Conservation (phyloP, 2,797 vertebrate genomes). For the Phrynocephalus vlangalii region DNA sequence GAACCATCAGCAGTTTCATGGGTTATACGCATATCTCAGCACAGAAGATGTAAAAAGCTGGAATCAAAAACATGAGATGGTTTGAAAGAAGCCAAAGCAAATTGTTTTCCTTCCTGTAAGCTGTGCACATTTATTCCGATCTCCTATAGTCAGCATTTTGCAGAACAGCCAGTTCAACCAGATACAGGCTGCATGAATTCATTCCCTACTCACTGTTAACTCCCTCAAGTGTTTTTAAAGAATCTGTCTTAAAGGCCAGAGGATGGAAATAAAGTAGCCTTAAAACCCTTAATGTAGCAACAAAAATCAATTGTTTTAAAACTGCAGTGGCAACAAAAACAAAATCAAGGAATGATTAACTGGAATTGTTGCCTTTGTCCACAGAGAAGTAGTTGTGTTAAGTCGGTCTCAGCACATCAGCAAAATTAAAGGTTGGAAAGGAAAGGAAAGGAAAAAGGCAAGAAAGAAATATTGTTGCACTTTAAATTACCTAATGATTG, state of each 20-base stretch:
- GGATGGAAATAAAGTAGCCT: not conserved
- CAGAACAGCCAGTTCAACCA: constrained; percentile 4
- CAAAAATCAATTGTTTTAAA: not conserved
- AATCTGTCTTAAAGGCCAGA: not conserved
- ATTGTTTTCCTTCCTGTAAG: no score
- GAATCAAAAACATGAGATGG: not conserved
- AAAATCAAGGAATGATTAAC: not conserved
- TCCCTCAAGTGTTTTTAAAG: constrained; percentile 2
- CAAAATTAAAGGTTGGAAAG: no score
- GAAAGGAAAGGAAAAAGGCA: no score
- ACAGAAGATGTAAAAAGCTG: not conserved
- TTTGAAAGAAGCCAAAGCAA: not conserved
- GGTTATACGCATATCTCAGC: not conserved
- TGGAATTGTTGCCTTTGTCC: not conserved
- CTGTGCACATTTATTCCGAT: not conserved
- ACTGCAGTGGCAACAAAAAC: no score
- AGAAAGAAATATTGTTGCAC: no score
- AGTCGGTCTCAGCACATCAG: no score
- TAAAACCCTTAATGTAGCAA: not conserved
- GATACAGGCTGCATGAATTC: not conserved
- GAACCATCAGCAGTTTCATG: not conserved
- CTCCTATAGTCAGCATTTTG: not conserved
- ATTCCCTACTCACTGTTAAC: not conserved
- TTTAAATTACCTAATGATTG: no score
- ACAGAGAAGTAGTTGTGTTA: no score